Evolutionary conservation across 2,113 vertebrate genomes (phyloP).

Genomic region (Heliornis fulica): DNA sequence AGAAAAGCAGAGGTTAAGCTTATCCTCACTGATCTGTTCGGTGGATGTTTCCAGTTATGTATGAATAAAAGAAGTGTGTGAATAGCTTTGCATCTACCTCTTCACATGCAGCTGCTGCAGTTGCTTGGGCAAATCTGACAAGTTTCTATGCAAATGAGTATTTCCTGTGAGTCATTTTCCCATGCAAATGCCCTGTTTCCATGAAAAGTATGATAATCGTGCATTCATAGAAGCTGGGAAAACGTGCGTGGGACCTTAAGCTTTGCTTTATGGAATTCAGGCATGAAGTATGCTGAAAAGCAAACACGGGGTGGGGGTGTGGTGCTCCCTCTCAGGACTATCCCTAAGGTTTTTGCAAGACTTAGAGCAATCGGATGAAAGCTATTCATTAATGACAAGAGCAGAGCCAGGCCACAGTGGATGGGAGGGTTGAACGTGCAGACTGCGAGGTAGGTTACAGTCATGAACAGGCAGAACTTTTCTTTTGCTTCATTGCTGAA

Average conservation of each 20-base stretch:
- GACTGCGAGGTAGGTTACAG: background rate
- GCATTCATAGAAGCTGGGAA: constrained; percentile 62
- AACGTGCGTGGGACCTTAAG: constrained; percentile 60
- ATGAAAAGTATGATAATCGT: constrained; percentile 57
- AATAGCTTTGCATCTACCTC: constrained; percentile 54
- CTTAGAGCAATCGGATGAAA: background rate
- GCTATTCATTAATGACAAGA: background rate
- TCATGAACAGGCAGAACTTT: background rate
- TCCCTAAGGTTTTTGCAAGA: background rate
- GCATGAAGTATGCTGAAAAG: background rate
- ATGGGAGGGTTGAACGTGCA: background rate
- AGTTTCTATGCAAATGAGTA: constrained; percentile 61
- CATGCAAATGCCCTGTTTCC: constrained; percentile 65
- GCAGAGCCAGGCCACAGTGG: background rate
- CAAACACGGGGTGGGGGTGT: background rate
- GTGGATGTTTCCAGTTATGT: constrained; percentile 45
- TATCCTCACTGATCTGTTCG: background rate
- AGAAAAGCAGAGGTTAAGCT: background rate
- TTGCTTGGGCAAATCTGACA: constrained; percentile 50
- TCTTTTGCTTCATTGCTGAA: background rate
- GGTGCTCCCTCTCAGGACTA: background rate
- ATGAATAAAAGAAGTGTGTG: constrained; percentile 46
- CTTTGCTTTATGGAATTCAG: constrained; percentile 25
- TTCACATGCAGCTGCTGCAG: constrained; percentile 56
- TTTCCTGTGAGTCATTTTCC: constrained; percentile 70